phyloP scores from a whole-genome alignment of 1,140 invertebrate genomes.

The Ditylenchus dipsaci region DNA sequence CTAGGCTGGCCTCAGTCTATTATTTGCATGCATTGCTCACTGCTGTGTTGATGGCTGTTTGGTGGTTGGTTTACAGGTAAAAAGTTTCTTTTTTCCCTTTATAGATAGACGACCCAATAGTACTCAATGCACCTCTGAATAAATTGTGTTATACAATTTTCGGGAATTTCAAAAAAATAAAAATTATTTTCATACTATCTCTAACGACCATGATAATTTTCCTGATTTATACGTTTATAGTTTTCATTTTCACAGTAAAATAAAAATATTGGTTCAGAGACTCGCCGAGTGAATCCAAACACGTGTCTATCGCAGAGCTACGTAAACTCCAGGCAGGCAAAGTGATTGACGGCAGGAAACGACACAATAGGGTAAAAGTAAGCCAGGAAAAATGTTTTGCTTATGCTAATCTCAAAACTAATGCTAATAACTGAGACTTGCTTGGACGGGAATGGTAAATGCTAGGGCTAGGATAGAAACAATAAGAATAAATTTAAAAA shows the following conservation, averaged over 20 bases:
- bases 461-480: too few relatives aligned
- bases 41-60: constrained; percentile 28
- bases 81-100: too few relatives aligned
- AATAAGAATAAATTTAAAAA: too few relatives aligned
- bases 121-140: too few relatives aligned
- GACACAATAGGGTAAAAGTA: constrained; percentile 23
- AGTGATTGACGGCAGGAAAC: constrained; percentile 29
- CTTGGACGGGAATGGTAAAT: too few relatives aligned
- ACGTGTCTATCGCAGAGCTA: constrained; percentile 27
- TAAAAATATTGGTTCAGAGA: constrained; percentile 16
- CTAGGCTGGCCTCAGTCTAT: constrained; percentile 19
- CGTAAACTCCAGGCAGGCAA: constrained; percentile 31
- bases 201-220: too few relatives aligned
- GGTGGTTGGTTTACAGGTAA: constrained; percentile 39
- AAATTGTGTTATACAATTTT: too few relatives aligned
- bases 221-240: too few relatives aligned
- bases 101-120: not conserved
- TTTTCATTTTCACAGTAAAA: too few relatives aligned
- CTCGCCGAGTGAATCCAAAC: constrained; percentile 20
- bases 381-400: not conserved
- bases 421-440: too few relatives aligned
- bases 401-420: constrained; percentile 2
- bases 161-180: too few relatives aligned
- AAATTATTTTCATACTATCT: not conserved
- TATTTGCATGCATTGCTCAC: constrained; percentile 40